Evolutionary conservation across 2,797 vertebrate genomes (phyloP).

Genomic region (Bradypodion ventrale): DNA sequence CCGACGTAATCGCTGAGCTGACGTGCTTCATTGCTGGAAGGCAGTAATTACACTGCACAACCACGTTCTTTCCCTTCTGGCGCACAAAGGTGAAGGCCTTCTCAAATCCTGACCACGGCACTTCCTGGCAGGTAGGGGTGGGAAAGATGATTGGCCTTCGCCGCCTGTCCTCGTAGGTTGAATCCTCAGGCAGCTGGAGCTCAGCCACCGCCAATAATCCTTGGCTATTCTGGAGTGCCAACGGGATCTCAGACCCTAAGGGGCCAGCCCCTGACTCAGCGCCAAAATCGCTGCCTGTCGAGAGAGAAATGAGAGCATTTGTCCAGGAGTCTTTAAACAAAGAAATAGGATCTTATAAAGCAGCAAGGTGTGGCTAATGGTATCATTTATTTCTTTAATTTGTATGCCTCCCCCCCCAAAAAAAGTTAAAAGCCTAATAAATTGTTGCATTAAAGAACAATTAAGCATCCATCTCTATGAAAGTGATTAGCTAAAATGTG

Average conservation of each 20-base stretch:
- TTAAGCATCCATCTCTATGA: too few species aligned
- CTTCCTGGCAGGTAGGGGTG: not conserved
- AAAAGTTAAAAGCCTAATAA: too few species aligned
- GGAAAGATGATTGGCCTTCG: not conserved
- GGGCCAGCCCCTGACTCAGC: not conserved
- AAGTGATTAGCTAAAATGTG: too few species aligned
- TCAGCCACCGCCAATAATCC: not conserved
- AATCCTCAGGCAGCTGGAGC: not conserved
- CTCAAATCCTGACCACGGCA: not conserved
- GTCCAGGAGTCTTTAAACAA: not conserved
- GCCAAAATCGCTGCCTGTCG: not conserved
- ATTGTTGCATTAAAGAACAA: too few species aligned
- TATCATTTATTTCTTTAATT: too few species aligned
- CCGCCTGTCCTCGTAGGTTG: not conserved
- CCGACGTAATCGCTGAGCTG: not conserved
- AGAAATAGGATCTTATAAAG: too few species aligned
- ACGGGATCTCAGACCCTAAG: not conserved
- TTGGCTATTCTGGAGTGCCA: not conserved
- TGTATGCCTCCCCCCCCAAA: too few species aligned
- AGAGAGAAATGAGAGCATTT: not conserved
- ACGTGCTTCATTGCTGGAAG: not conserved
- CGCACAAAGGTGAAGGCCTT: not conserved
- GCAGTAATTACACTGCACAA: not conserved
- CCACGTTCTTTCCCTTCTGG: not conserved
- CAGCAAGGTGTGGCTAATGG: too few species aligned